phyloP scores from a whole-genome alignment of 2,888 invertebrate genomes.

The Nomada ruficornis region DNA sequence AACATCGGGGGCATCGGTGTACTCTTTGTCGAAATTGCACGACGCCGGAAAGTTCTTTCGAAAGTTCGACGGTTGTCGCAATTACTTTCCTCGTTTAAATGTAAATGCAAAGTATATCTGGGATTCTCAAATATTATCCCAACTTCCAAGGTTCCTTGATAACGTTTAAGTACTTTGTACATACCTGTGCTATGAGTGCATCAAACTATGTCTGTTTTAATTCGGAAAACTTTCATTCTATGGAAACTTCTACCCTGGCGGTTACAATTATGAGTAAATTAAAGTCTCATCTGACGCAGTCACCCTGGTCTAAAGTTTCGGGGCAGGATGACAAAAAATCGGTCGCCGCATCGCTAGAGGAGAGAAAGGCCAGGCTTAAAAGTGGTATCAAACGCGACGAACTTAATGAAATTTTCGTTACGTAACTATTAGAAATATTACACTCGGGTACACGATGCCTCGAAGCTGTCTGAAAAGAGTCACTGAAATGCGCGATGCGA shows the following conservation, averaged over 20 bases:
- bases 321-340: not conserved
- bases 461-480: not conserved
- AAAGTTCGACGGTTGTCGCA: slow-evolving; percentile 11
- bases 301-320: not conserved
- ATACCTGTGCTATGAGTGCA: not conserved
- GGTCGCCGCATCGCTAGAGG: no score
- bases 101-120: slow-evolving; percentile 35
- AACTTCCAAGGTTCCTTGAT: slow-evolving; percentile 24
- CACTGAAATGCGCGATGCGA: slow-evolving; percentile 1
- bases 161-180: not conserved
- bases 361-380: not conserved
- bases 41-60: slow-evolving; percentile 1
- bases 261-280: not conserved
- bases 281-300: not conserved
- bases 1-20: not conserved
- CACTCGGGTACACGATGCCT: not conserved
- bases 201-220: not conserved
- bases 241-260: not conserved
- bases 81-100: slow-evolving; percentile 48
- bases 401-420: slow-evolving; percentile 21
- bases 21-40: slow-evolving; percentile 8
- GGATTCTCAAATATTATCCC: slow-evolving; percentile 2
- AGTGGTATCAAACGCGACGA: not conserved
- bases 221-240: not conserved
- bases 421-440: not conserved